phyloP scores from a whole-genome alignment of 2,888 invertebrate species.

The Lomographa bimaculata region DNA sequence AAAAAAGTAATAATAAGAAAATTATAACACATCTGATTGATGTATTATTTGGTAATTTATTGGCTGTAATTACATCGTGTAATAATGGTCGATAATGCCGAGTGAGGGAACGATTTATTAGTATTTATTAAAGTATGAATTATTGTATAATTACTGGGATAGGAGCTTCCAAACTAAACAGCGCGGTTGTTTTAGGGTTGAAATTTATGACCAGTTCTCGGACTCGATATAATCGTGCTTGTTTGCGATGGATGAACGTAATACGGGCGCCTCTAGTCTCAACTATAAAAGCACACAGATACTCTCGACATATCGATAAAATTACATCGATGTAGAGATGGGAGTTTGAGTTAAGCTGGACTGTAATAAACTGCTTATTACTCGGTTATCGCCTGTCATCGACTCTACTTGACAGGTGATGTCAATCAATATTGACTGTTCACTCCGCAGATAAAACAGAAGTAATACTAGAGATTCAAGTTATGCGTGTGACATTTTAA shows the following conservation, averaged over 20 bases:
- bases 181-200: slow-evolving; percentile 75
- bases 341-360: slow-evolving; percentile 2
- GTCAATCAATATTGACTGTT: slow-evolving; percentile 11
- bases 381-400: slow-evolving; percentile 12
- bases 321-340: slow-evolving; percentile 9
- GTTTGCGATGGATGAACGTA: slow-evolving; percentile 52
- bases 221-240: slow-evolving; percentile 69
- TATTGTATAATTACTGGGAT: slow-evolving; percentile 82
- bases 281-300: slow-evolving; percentile 1
- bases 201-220: slow-evolving; percentile 76
- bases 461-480: too few relatives aligned
- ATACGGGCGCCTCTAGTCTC: slow-evolving; percentile 3
- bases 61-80: slow-evolving; percentile 81
- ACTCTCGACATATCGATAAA: slow-evolving; percentile 26
- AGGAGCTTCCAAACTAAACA: slow-evolving; percentile 80
- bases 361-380: slow-evolving; percentile 19
- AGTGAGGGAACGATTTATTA: slow-evolving; percentile 77
- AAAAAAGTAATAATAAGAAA: slow-evolving; percentile 69
- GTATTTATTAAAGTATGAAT: slow-evolving; percentile 83
- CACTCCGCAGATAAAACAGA: too few relatives aligned
- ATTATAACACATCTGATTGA: slow-evolving; percentile 84
- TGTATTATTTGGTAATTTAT: slow-evolving; percentile 84
- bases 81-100: slow-evolving; percentile 79
- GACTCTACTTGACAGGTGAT: slow-evolving; percentile 8
- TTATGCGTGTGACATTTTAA: background rate